These are phyloP conservation scores for Ophioderma brevispina DNA, from an alignment of 35 echinoderm and acorn worm genomes.

Conservation along the genomic window DNA sequence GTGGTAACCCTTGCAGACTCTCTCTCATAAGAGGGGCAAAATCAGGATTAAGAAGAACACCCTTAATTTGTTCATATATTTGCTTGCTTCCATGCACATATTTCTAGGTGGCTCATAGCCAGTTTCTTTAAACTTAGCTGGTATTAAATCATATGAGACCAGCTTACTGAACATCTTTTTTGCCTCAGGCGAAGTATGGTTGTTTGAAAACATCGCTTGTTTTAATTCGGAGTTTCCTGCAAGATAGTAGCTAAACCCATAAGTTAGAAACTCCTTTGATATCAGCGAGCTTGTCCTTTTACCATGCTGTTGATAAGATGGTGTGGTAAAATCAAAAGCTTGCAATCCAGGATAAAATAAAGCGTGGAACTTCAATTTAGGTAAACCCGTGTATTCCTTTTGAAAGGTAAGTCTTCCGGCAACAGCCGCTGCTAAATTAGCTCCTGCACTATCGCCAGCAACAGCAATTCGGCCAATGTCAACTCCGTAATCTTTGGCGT, in stretches of 20 bases:
- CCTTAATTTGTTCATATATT: conserved; percentile 31
- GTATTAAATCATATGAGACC: conserved; percentile 32
- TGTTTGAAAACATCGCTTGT: not conserved
- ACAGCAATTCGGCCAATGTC: conserved; percentile 43
- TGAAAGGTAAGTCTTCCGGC: conserved; percentile 22
- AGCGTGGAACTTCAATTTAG: conserved; percentile 22
- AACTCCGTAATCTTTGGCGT: conserved; percentile 20
- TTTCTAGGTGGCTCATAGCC: conserved; percentile 7
- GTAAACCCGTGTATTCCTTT: not conserved
- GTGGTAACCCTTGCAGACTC: conserved; percentile 61
- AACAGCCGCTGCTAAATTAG: conserved; percentile 53
- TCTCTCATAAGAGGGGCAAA: conserved; percentile 44
- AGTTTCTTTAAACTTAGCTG: conserved; percentile 38
- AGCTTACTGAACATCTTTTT: not conserved
- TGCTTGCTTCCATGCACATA: conserved; percentile 27
- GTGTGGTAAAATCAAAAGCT: conserved; percentile 43
- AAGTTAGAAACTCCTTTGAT: not conserved
- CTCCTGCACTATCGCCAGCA: conserved; percentile 56
- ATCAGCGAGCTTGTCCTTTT: not conserved
- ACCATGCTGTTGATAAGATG: conserved; percentile 38
- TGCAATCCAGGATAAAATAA: conserved; percentile 49
- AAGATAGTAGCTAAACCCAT: not conserved
- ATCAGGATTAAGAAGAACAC: conserved; percentile 35
- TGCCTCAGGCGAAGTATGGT: not conserved
- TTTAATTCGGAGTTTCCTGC: not conserved